These are phyloP conservation scores for Pantelozetes paolii DNA, from an alignment of 2,888 invertebrate genomes.

Conservation along the genomic window DNA sequence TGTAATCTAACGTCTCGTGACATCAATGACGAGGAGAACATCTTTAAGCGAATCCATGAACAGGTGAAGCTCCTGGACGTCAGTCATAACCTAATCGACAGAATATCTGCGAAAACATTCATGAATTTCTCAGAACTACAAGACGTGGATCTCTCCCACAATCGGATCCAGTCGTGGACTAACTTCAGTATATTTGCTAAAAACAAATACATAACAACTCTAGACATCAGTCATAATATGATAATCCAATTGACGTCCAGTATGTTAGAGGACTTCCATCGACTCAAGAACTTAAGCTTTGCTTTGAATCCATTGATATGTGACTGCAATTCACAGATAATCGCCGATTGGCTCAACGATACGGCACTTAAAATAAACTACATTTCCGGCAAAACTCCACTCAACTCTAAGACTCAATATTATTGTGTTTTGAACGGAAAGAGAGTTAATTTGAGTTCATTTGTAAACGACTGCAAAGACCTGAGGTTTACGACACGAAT, in stretches of 20 bases:
- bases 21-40: slow-evolving; percentile 29
- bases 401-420: slow-evolving; percentile 23
- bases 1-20: slow-evolving; percentile 38
- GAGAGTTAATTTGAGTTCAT: slow-evolving; percentile 6
- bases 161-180: slow-evolving; percentile 41
- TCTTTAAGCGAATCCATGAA: slow-evolving; percentile 41
- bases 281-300: slow-evolving; percentile 39
- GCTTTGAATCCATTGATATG: slow-evolving; percentile 41
- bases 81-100: slow-evolving; percentile 36
- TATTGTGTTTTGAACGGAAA: slow-evolving; percentile 15
- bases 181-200: slow-evolving; percentile 35
- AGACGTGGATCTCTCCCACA: slow-evolving; percentile 41
- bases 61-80: slow-evolving; percentile 41
- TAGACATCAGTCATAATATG: slow-evolving; percentile 36
- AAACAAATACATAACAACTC: slow-evolving; percentile 39
- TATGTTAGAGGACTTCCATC: slow-evolving; percentile 41
- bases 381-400: background rate
- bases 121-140: slow-evolving; percentile 39
- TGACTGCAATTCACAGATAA: slow-evolving; percentile 39
- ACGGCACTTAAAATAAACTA: slow-evolving; percentile 18
- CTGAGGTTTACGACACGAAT: background rate
- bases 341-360: slow-evolving; percentile 34
- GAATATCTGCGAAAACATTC: slow-evolving; percentile 33
- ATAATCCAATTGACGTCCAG: slow-evolving; percentile 29
- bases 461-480: background rate